A percentile compares a stretch with the other conserved stretches of the same genome.
These are phyloP conservation scores for Kryptolebias marmoratus DNA, from an alignment of 2,113 vertebrate species.

Conservation along the genomic window DNA sequence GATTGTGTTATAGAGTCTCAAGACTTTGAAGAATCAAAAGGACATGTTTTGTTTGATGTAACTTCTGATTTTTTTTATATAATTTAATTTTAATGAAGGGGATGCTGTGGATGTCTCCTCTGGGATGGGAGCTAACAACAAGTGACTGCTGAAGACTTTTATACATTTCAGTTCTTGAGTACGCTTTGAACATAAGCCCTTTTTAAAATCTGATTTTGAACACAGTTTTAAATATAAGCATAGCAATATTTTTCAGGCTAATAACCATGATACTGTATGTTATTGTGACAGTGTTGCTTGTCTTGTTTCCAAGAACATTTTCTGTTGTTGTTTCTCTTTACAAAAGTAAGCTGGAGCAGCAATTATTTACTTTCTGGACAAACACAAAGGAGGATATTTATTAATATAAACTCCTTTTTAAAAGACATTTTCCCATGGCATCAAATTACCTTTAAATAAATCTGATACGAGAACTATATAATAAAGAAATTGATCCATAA, in stretches of 20 bases:
- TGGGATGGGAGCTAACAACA: slow-evolving; percentile 49
- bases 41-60: slow-evolving; percentile 65
- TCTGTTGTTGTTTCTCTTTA: neutral
- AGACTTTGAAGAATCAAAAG: slow-evolving; percentile 64
- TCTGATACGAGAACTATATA: too few species aligned
- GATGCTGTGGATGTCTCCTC: slow-evolving; percentile 29
- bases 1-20: slow-evolving; percentile 43
- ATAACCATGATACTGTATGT: too few species aligned
- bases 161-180: neutral
- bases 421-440: too few species aligned
- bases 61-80: slow-evolving; percentile 55
- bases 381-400: too few species aligned
- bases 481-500: too few species aligned
- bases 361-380: too few species aligned
- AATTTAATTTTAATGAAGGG: slow-evolving; percentile 66
- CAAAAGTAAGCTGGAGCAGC: too few species aligned
- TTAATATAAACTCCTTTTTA: too few species aligned
- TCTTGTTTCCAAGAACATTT: neutral
- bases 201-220: neutral
- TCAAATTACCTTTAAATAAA: too few species aligned
- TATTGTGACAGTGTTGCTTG: neutral
- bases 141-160: slow-evolving; percentile 27
- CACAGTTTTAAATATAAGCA: neutral
- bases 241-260: neutral
- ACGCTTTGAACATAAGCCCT: neutral